A percentile compares a stretch with the other conserved stretches of the same genome.
These are phyloP conservation scores for Sinocyclocheilus rhinocerous DNA, from an alignment of 2,113 vertebrate species.

Conservation along the genomic window DNA sequence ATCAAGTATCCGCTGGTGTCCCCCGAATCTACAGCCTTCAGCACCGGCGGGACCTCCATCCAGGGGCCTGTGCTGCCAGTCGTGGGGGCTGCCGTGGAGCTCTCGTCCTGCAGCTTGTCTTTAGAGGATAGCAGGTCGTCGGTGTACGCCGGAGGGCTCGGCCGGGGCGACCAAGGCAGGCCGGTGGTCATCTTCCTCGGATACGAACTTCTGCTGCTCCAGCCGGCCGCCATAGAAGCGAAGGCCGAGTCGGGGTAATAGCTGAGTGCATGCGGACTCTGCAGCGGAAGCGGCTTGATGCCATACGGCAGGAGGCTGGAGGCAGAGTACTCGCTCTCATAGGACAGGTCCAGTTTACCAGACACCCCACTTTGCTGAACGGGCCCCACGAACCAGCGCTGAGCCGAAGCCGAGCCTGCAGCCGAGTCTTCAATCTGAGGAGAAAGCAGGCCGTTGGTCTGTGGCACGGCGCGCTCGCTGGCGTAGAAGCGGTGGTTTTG, in stretches of 20 bases:
- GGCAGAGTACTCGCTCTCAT: slow-evolving; percentile 92
- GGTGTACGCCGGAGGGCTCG: slow-evolving; percentile 87
- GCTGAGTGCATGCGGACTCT: slow-evolving; percentile 91
- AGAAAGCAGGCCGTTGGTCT: slow-evolving; percentile 94
- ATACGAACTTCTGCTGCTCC: slow-evolving; percentile 88
- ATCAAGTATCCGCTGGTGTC: slow-evolving; percentile 91
- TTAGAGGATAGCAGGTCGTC: slow-evolving; percentile 90
- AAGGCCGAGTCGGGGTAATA: slow-evolving; percentile 96
- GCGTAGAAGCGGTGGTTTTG: slow-evolving; percentile 94
- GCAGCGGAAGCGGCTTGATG: slow-evolving; percentile 95
- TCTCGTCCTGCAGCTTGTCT: slow-evolving; percentile 94
- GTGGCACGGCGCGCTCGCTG: slow-evolving; percentile 91
- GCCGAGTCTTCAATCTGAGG: slow-evolving; percentile 87
- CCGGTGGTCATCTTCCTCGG: slow-evolving; percentile 92
- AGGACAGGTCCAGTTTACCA: slow-evolving; percentile 93
- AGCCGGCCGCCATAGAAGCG: slow-evolving; percentile 91
- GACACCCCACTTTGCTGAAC: slow-evolving; percentile 85
- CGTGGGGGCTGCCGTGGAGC: slow-evolving; percentile 29
- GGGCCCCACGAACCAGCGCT: slow-evolving; percentile 94
- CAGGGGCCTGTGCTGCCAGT: slow-evolving; percentile 73
- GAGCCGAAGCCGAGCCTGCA: slow-evolving; percentile 74
- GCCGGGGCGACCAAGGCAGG: slow-evolving; percentile 92
- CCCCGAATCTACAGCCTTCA: slow-evolving; percentile 81
- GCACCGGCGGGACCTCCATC: slow-evolving; percentile 81
- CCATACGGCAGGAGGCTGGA: slow-evolving; percentile 92